phyloP scores from a whole-genome alignment of 1,140 invertebrate species.

The Muscidifurax raptorellus region DNA sequence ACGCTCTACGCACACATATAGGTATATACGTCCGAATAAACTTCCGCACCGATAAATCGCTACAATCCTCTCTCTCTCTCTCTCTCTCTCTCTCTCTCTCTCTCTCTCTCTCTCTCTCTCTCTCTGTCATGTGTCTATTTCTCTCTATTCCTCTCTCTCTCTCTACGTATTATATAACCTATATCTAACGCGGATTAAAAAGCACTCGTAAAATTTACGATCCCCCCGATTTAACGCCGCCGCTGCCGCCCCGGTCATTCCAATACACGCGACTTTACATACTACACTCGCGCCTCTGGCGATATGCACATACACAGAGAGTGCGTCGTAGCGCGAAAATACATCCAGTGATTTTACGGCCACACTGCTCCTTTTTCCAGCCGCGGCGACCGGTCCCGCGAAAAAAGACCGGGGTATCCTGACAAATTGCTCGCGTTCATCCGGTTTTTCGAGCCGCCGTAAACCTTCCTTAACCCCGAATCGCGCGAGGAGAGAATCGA shows the following conservation, averaged over 20 bases:
- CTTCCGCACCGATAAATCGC: background rate
- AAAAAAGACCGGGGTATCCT: constrained; percentile 7
- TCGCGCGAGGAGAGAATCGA: background rate
- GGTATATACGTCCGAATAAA: background rate
- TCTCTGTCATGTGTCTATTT: no score
- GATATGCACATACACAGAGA: background rate
- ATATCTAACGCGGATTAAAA: constrained; percentile 9
- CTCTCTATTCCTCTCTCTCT: background rate
- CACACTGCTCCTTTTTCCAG: background rate
- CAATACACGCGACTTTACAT: background rate
- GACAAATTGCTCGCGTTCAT: constrained; percentile 22
- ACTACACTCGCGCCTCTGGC: background rate
- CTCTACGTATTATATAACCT: background rate
- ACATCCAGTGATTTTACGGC: constrained; percentile 21
- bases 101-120: background rate
- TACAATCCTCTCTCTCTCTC: background rate
- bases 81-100: no score
- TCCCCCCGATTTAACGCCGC: background rate
- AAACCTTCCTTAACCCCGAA: constrained; percentile 32
- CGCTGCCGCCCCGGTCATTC: background rate
- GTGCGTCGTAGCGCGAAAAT: background rate
- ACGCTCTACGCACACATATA: no score
- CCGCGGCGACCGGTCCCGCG: background rate
- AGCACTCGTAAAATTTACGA: constrained; percentile 11
- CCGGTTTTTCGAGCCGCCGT: constrained; percentile 6